Base-by-base conservation (phyloP, 37 sponge, comb jelly and placozoan genomes). In the Agelas oroides region DNA sequence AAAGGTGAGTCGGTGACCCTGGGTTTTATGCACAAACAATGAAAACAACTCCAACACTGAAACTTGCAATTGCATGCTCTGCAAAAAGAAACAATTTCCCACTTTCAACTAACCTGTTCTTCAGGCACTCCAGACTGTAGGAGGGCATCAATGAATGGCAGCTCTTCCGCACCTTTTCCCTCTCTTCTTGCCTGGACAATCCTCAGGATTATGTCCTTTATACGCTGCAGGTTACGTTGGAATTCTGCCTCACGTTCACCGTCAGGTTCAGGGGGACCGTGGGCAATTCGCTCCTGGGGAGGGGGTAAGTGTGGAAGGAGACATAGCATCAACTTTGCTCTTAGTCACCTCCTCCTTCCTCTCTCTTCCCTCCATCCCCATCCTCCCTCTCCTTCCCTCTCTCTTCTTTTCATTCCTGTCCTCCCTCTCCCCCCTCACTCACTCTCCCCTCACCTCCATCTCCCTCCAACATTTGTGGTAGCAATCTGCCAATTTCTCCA, bases 91-190 rank as follows among this genome's bases (percentile, higher is more conserved):
- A 20, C 76, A 36, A 53, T n/a, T 75, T 18, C 52, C 38, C 31
- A 39, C 46, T 46, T 46, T 46, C 46, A n/a, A n/a, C n/a, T 8
- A 3, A 89, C 91, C 82, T 85, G 67, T 17, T 90, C 91, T 55
- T 90, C 91, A 15, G 81, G 32, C 24, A 46, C 80, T 34, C 65
- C 76, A 27, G 70, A 59, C 60, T 85, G 91, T 0, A 93, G 79
- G 17, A 93, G 53, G 19, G 81, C 70, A 46, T 89, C 84, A 61
- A 93, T 86, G 67, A 93, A 93, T 1, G 90, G 90, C 19, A 92
- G 19, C 6, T 92, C 77, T 19, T 74, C 65, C 12, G 37, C 55
- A 0, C 30, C 66, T 16, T n/a, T 24, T 6, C 73, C 87, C 39
- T 81, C 79, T 6, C 83, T 70, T 12, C 84, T 28, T 35, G 31